Conservation (phyloP, 2,888 invertebrate species). For the Autographa pulchrina region DNA sequence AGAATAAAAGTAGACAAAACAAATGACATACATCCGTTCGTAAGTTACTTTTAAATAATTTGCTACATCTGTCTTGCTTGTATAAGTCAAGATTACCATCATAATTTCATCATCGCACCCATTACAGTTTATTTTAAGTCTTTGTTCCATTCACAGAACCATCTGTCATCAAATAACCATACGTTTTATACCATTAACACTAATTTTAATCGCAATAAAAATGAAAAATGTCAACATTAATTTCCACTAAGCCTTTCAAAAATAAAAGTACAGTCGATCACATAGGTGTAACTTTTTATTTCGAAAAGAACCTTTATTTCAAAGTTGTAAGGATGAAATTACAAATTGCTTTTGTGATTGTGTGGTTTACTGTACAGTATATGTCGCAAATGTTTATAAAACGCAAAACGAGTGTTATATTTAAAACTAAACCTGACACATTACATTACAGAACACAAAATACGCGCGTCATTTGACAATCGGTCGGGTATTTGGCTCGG, state of each 20-base stretch:
- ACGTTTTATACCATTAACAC: conserved; percentile 12
- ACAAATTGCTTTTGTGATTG: background rate
- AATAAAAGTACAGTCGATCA: conserved; percentile 10
- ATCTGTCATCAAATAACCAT: conserved; percentile 10
- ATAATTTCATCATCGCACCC: background rate
- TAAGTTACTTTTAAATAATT: background rate
- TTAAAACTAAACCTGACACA: conserved; percentile 32
- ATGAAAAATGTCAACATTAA: conserved; percentile 23
- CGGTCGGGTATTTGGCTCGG: conserved; percentile 36
- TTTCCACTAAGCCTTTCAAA: conserved; percentile 9
- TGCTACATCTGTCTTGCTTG: background rate
- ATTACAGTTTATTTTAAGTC: background rate
- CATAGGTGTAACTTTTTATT: background rate
- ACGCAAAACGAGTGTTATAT: conserved; percentile 24
- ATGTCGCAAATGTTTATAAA: conserved; percentile 29
- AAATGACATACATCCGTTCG: background rate
- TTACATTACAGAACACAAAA: conserved; percentile 36
- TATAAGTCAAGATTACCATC: background rate
- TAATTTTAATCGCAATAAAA: conserved; percentile 30
- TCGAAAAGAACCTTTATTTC: background rate
- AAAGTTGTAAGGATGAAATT: background rate
- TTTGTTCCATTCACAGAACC: conserved; percentile 6
- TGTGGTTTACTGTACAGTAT: background rate
- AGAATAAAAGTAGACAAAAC: background rate
- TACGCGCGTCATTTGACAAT: conserved; percentile 35